phyloP scores from a whole-genome alignment of 2,888 invertebrate species.

The Bembecia ichneumoniformis region DNA sequence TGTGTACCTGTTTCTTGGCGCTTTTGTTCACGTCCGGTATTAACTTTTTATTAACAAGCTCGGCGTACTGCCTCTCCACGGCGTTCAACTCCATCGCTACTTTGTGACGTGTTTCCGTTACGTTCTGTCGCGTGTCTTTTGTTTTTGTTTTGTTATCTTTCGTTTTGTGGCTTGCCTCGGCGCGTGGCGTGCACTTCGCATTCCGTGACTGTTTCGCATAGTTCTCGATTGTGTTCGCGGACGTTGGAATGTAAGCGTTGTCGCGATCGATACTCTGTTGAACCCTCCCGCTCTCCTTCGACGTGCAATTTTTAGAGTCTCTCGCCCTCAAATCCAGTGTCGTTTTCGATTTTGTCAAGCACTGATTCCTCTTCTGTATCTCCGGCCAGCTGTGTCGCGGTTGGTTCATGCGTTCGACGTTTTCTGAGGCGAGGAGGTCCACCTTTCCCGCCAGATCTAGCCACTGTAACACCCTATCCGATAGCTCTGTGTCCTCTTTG shows the following conservation, averaged over 20 bases:
- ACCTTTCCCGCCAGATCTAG: constrained; percentile 80
- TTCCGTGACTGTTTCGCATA: constrained; percentile 67
- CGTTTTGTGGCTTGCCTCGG: constrained; percentile 29
- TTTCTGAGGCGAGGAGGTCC: constrained; percentile 48
- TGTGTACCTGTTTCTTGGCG: constrained; percentile 78
- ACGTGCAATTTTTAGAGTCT: constrained; percentile 31
- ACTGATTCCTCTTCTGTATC: constrained; percentile 39
- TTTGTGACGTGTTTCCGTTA: constrained; percentile 52
- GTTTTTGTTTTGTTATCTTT: constrained; percentile 40
- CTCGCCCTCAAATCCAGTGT: constrained; percentile 39
- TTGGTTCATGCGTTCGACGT: constrained; percentile 44
- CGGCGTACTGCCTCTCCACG: constrained; percentile 57
- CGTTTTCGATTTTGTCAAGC: constrained; percentile 49
- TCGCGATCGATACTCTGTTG: constrained; percentile 56
- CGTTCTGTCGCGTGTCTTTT: constrained; percentile 32
- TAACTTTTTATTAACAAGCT: constrained; percentile 52
- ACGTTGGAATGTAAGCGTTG: constrained; percentile 57
- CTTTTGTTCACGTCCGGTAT: constrained; percentile 52
- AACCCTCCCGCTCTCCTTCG: constrained; percentile 46
- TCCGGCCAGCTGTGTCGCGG: constrained; percentile 62
- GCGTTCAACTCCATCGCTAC: constrained; percentile 46
- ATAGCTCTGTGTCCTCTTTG: constrained; percentile 53
- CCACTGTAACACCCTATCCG: constrained; percentile 85
- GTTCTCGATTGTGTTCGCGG: constrained; percentile 63
- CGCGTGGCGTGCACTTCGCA: constrained; percentile 45